These are phyloP conservation scores for Cebuella pygmaea DNA, from an alignment of 2,797 vertebrate genomes.

Conservation along the genomic window DNA sequence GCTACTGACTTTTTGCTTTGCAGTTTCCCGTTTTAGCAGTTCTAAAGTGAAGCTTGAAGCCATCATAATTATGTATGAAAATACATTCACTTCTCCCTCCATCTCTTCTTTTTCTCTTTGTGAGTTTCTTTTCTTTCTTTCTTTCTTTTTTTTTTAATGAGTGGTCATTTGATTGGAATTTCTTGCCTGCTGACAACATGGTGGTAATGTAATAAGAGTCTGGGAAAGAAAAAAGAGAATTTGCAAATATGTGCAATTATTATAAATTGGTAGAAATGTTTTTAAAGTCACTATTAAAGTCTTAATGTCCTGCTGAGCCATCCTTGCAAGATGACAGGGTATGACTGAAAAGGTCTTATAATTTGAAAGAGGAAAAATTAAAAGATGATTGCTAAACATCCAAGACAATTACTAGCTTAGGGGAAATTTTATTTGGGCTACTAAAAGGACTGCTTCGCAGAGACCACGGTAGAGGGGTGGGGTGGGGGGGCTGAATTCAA, in stretches of 20 bases:
- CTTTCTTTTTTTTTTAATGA: not conserved
- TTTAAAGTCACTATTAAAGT: constrained; percentile 30
- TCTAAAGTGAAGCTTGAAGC: not conserved
- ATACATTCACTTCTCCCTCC: not conserved
- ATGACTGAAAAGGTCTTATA: not conserved
- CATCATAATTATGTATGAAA: not conserved
- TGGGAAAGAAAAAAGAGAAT: constrained; percentile 43
- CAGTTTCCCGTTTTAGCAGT: constrained; percentile 28
- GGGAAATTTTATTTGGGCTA: not conserved
- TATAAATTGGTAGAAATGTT: not conserved
- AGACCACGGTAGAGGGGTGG: not conserved
- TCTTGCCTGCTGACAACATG: not conserved
- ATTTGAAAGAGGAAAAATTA: not conserved
- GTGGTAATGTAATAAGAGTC: not conserved
- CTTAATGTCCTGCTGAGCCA: constrained; percentile 27
- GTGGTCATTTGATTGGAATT: not conserved
- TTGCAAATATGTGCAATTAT: not conserved
- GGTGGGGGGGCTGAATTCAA: not conserved
- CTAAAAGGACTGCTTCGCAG: not conserved
- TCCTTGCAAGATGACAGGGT: not conserved
- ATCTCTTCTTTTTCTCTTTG: not conserved
- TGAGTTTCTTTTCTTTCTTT: not conserved
- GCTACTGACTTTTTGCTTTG: constrained; percentile 22
- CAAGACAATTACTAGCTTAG: not conserved
- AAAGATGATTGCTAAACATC: not conserved